Evolutionary conservation across 2,113 vertebrate genomes (phyloP).

Genomic region (Chionomys nivalis): DNA sequence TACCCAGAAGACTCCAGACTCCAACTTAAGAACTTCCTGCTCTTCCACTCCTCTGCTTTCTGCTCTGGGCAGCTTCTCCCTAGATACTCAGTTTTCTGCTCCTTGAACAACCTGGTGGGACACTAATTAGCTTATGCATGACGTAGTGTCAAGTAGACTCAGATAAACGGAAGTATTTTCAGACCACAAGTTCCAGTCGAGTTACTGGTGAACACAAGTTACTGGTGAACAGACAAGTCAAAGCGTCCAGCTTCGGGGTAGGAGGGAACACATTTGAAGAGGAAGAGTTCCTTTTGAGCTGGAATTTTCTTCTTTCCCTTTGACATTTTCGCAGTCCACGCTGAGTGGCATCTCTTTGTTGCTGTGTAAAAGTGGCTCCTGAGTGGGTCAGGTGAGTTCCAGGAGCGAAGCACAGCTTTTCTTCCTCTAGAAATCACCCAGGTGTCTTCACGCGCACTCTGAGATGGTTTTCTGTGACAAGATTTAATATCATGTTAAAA

Average conservation of each 20-base stretch:
- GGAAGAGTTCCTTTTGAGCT: conserved; percentile 34
- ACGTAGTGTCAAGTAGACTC: neutral
- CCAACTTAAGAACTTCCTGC: neutral
- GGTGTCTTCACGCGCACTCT: neutral
- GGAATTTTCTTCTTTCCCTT: conserved; percentile 20
- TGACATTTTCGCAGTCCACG: conserved; percentile 56
- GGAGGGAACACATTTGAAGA: conserved; percentile 19
- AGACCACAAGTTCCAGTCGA: neutral
- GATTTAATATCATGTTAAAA: neutral
- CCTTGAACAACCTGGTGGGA: neutral
- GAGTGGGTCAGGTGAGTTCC: neutral
- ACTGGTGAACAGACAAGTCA: conserved; percentile 47
- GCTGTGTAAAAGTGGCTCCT: neutral
- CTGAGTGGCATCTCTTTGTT: conserved; percentile 70
- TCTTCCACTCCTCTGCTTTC: rapidly evolving
- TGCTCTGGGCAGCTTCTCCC: neutral
- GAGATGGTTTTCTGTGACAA: neutral
- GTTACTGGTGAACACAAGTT: conserved; percentile 42
- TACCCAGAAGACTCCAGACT: conserved; percentile 35
- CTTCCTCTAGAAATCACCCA: neutral
- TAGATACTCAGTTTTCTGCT: neutral
- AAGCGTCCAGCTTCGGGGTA: neutral
- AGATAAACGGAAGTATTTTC: conserved; percentile 59
- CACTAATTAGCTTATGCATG: neutral
- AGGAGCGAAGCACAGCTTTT: rapidly evolving